Evolutionary conservation across 2,113 vertebrate genomes (phyloP).

Genomic region (Zosterops lateralis): DNA sequence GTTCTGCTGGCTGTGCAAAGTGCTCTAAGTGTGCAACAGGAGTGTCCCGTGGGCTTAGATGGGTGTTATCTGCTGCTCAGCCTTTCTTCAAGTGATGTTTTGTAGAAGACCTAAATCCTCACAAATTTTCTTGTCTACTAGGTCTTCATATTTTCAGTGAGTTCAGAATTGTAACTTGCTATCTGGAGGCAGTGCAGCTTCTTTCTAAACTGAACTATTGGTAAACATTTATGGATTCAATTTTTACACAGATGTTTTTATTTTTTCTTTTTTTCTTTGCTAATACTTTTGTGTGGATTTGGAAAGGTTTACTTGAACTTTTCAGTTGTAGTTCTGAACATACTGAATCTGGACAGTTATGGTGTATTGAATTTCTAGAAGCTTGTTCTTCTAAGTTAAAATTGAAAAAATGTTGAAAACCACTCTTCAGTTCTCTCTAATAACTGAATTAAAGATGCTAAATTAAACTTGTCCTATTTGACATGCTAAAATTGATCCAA

Average conservation of each 20-base stretch:
- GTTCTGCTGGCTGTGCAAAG: background rate
- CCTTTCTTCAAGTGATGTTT: background rate
- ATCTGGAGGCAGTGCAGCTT: accelerated
- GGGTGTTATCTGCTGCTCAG: background rate
- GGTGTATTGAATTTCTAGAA: background rate
- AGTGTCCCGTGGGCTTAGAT: background rate
- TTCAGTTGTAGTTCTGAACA: background rate
- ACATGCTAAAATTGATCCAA: background rate
- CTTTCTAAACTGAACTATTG: background rate
- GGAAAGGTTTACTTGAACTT: background rate
- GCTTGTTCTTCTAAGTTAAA: background rate
- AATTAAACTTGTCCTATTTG: background rate
- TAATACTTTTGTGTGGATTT: background rate
- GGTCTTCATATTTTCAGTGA: background rate
- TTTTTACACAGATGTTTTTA: background rate
- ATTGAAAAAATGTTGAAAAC: background rate
- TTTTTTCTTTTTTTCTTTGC: background rate
- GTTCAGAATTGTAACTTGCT: background rate
- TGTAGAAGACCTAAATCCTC: background rate
- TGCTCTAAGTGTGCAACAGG: background rate
- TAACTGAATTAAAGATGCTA: background rate
- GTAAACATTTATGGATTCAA: background rate
- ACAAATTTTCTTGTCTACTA: background rate
- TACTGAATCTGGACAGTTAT: background rate
- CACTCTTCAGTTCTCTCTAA: background rate